Percentiles rank a stretch among this genome's conserved stretches.
phyloP scores from a whole-genome alignment of 23 tunicate species.

The Pegea sp. region DNA sequence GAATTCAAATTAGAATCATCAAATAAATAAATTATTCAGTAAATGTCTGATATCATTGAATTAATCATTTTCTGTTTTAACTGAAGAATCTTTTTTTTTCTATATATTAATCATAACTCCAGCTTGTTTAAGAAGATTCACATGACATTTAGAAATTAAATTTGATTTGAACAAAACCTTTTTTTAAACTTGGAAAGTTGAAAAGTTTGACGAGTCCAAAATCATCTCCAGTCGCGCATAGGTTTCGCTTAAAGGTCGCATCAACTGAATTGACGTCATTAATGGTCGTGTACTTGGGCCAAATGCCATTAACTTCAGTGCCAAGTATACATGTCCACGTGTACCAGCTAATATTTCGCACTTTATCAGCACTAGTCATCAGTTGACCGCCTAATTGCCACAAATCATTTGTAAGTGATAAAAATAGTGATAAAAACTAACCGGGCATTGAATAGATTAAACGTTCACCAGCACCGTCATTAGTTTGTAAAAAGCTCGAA shows the following conservation, averaged over 20 bases:
- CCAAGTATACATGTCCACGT: constrained; percentile 89
- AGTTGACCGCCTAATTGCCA: constrained; percentile 34
- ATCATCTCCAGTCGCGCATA: constrained; percentile 88
- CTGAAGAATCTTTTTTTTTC: too few relatives aligned
- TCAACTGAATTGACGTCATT: constrained; percentile 92
- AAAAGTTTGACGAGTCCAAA: constrained; percentile 87
- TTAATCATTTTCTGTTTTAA: too few relatives aligned
- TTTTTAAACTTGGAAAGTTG: constrained; percentile 65
- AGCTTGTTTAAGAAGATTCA: neutral
- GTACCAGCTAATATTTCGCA: constrained; percentile 64
- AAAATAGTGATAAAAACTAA: constrained; percentile 2
- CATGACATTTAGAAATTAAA: neutral
- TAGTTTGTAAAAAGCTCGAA: constrained; percentile 55
- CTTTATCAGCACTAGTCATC: constrained; percentile 52
- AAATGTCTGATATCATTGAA: too few relatives aligned
- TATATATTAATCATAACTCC: neutral
- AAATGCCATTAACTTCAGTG: constrained; percentile 80
- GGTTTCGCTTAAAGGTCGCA: constrained; percentile 21
- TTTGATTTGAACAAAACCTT: constrained; percentile 12
- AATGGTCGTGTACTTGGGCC: constrained; percentile 93
- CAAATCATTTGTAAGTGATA: neutral
- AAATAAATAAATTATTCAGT: too few relatives aligned
- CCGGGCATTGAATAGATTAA: constrained; percentile 85
- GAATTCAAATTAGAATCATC: too few relatives aligned
- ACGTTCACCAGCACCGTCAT: constrained; percentile 98